phyloP scores from a whole-genome alignment of 2,797 vertebrate genomes.

The Knipowitschia caucasica region DNA sequence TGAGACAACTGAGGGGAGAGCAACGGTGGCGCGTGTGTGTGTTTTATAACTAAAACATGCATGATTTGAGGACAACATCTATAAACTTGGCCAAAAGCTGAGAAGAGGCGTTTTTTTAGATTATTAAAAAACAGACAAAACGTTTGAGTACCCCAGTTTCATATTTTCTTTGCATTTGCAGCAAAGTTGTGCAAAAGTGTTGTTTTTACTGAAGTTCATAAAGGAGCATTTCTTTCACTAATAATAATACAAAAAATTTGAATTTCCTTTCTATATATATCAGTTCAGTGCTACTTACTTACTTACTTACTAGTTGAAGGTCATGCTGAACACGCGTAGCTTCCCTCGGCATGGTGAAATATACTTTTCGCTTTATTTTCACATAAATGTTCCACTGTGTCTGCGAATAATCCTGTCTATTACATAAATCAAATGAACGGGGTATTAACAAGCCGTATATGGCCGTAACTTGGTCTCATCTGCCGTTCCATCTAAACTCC shows the following conservation, averaged over 20 bases:
- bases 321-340: not conserved
- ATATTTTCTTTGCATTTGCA: too few relatives aligned
- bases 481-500: constrained; percentile 22
- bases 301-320: constrained; percentile 54
- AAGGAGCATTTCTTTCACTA: not conserved
- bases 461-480: constrained; percentile 3
- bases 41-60: too few relatives aligned
- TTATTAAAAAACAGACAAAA: too few relatives aligned
- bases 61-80: too few relatives aligned
- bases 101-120: too few relatives aligned
- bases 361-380: not conserved
- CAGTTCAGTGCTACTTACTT: too few relatives aligned
- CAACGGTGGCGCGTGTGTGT: too few relatives aligned
- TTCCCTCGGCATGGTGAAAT: not conserved
- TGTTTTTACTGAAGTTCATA: too few relatives aligned
- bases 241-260: not conserved
- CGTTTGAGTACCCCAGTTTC: too few relatives aligned
- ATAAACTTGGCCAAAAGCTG: too few relatives aligned
- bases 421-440: constrained; percentile 6
- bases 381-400: not conserved
- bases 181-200: too few relatives aligned
- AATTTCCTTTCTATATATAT: not conserved
- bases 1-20: too few relatives aligned
- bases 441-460: constrained; percentile 4
- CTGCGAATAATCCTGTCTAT: constrained; percentile 3